phyloP scores from a whole-genome alignment of 2,888 invertebrate species.

The Parascotia fuliginaria region DNA sequence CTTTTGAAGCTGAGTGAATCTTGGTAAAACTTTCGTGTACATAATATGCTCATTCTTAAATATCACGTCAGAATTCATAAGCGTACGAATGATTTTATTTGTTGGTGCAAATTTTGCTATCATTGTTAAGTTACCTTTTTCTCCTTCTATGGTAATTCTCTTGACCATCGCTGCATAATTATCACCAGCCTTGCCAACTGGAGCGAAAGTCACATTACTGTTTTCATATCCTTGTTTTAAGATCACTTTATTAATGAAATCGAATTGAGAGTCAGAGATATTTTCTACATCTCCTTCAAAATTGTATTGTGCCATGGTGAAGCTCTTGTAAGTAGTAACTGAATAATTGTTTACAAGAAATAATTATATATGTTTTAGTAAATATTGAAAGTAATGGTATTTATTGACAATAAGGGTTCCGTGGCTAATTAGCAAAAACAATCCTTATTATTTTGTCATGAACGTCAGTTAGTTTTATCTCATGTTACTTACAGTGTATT shows the following conservation, averaged over 20 bases:
- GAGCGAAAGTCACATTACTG: constrained; percentile 43
- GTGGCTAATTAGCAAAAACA: no score
- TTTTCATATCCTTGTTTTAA: constrained; percentile 45
- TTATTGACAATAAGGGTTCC: no score
- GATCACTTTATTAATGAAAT: constrained; percentile 37
- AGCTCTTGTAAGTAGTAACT: no score
- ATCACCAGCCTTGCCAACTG: constrained; percentile 54
- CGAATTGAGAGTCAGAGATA: constrained; percentile 41
- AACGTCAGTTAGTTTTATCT: no score
- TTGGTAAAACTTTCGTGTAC: background rate
- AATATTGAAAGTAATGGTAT: no score
- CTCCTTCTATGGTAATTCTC: constrained; percentile 42
- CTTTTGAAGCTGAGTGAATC: constrained; percentile 30
- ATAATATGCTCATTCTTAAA: background rate
- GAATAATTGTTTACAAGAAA: no score
- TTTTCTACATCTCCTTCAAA: constrained; percentile 47
- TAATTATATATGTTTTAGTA: no score
- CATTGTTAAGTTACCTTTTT: constrained; percentile 41
- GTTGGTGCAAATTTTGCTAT: constrained; percentile 57
- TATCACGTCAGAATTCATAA: background rate
- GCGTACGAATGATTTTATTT: background rate
- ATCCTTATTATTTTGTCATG: no score
- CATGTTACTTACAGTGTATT: no score
- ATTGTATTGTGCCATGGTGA: constrained; percentile 37
- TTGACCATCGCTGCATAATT: constrained; percentile 50